Percentiles rank a stretch among this genome's conserved stretches.
phyloP scores from a whole-genome alignment of 35 echinoderm and acorn worm species.

The Lytechinus pictus region DNA sequence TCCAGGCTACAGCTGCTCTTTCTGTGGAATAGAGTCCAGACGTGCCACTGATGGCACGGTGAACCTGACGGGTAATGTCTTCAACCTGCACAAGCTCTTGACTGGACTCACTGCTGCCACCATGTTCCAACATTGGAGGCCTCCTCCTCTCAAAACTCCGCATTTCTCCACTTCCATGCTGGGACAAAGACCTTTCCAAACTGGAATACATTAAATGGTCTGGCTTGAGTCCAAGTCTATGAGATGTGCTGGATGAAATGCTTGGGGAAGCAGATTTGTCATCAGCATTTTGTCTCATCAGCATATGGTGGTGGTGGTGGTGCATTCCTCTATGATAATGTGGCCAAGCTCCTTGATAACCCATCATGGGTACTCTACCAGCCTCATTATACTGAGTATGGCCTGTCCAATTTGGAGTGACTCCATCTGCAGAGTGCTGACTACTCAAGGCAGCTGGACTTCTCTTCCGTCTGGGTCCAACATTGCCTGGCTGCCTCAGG shows the following conservation, averaged over 20 bases:
- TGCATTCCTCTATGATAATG: constrained; percentile 44
- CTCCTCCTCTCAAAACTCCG: constrained; percentile 53
- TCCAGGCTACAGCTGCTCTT: constrained; percentile 54
- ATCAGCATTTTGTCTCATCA: constrained; percentile 60
- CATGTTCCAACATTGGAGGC: constrained; percentile 43
- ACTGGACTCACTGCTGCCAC: constrained; percentile 69
- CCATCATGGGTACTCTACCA: constrained; percentile 19
- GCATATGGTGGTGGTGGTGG: constrained; percentile 29
- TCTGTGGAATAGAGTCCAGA: constrained; percentile 71
- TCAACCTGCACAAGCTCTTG: constrained; percentile 90
- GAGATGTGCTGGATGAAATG: constrained; percentile 47
- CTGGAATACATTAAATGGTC: constrained; percentile 50
- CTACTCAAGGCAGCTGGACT: constrained; percentile 49
- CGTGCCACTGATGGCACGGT: constrained; percentile 75
- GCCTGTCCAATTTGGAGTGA: neutral
- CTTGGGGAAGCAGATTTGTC: constrained; percentile 55
- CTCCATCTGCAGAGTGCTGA: constrained; percentile 57
- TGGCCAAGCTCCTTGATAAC: constrained; percentile 14
- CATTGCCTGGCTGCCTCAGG: constrained; percentile 20
- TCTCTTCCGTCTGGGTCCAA: constrained; percentile 28
- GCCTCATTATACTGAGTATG: constrained; percentile 27
- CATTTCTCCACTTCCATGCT: constrained; percentile 53
- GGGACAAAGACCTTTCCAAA: constrained; percentile 34
- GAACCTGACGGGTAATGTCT: constrained; percentile 94
- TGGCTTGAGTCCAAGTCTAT: constrained; percentile 52